Percentiles rank a stretch among this genome's conserved stretches.
Conservation (phyloP, 2,113 vertebrate species). For the Sclerurus mexicanus region DNA sequence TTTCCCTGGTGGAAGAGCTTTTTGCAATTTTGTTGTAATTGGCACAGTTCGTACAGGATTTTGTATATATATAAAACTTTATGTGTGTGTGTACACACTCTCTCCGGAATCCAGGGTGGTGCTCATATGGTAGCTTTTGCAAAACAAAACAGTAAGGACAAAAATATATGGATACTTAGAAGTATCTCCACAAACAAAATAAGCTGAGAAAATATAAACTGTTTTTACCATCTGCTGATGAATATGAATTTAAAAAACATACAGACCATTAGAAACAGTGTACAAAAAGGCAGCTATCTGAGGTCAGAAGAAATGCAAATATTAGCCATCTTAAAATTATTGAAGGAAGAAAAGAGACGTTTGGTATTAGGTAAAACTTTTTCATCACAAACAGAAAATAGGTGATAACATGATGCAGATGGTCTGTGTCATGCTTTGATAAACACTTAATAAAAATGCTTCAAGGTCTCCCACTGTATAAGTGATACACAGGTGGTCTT, state of each 20-base stretch:
- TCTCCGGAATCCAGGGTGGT: background rate
- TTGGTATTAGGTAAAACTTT: background rate
- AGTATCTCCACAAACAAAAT: background rate
- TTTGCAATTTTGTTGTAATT: background rate
- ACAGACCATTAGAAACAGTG: background rate
- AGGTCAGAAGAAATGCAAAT: background rate
- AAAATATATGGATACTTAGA: background rate
- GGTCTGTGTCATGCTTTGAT: background rate
- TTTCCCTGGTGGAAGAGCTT: conserved; percentile 15
- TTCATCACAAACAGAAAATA: background rate
- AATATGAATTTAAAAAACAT: background rate
- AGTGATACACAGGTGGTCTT: background rate
- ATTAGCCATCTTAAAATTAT: background rate
- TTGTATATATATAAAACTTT: background rate
- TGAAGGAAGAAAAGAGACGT: background rate
- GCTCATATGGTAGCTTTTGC: background rate
- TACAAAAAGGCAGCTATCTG: background rate
- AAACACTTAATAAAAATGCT: conserved; percentile 36
- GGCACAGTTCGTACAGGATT: background rate
- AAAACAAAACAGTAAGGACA: background rate
- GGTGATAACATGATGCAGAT: background rate
- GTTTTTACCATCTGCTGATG: background rate
- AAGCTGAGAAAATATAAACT: background rate
- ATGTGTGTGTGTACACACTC: too few species aligned
- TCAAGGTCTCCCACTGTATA: background rate